phyloP scores from a whole-genome alignment of 2,797 vertebrate species.

The Huso huso region DNA sequence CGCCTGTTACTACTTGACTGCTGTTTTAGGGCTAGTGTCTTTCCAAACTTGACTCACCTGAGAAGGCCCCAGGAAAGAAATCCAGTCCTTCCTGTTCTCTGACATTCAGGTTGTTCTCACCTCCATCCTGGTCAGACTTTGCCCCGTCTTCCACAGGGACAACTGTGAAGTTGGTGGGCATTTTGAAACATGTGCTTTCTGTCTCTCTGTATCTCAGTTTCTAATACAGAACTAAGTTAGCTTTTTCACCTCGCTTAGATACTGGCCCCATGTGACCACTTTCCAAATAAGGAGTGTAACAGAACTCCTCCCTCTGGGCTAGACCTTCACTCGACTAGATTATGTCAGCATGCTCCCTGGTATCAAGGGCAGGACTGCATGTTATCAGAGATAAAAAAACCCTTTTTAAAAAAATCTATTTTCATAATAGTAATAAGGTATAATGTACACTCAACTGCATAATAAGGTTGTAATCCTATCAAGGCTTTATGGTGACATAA shows the following conservation, averaged over 20 bases:
- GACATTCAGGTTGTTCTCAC: conserved; percentile 47
- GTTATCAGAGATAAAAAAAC: too few relatives aligned
- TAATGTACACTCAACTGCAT: too few relatives aligned
- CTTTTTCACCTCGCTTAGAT: conserved; percentile 42
- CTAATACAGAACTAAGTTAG: conserved; percentile 33
- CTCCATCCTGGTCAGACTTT: conserved; percentile 37
- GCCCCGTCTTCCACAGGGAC: conserved; percentile 73
- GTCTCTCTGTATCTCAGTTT: not conserved
- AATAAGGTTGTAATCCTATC: too few relatives aligned
- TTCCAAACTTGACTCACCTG: conserved; percentile 28
- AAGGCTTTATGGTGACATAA: too few relatives aligned
- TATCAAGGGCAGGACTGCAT: not conserved
- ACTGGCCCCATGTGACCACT: conserved; percentile 54
- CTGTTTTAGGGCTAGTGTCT: not conserved
- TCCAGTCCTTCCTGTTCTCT: conserved; percentile 41
- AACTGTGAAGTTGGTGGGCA: conserved; percentile 89
- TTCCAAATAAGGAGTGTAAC: conserved; percentile 57
- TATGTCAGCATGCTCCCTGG: not conserved
- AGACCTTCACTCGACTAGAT: conserved; percentile 18
- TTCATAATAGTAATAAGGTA: too few relatives aligned
- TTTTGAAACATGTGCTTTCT: conserved; percentile 49
- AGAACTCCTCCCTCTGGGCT: conserved; percentile 48
- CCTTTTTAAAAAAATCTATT: too few relatives aligned
- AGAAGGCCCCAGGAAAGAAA: conserved; percentile 12
- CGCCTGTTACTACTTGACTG: too few relatives aligned